A percentile compares a stretch with the other conserved stretches of the same genome.
These are phyloP conservation scores for Chiloscyllium punctatum DNA, from an alignment of 2,797 vertebrate species.

Conservation along the genomic window DNA sequence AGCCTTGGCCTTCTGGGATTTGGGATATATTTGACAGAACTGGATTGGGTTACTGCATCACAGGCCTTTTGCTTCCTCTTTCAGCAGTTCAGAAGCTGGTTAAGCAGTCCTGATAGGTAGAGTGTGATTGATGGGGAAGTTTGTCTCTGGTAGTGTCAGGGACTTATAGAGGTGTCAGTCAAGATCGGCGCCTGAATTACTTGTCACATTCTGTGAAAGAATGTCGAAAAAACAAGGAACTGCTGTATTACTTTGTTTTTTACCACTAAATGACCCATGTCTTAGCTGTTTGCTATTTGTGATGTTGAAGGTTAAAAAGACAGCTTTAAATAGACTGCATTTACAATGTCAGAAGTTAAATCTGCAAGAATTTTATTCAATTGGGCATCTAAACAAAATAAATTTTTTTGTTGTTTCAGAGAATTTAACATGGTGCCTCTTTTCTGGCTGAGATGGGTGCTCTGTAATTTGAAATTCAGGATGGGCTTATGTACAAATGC, in stretches of 20 bases:
- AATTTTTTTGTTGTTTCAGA: background rate
- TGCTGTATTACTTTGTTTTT: slow-evolving; percentile 65
- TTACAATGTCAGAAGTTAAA: slow-evolving; percentile 31
- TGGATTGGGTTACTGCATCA: slow-evolving; percentile 51
- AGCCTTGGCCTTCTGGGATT: slow-evolving; percentile 30
- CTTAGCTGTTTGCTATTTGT: slow-evolving; percentile 55
- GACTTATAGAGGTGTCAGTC: slow-evolving; percentile 97
- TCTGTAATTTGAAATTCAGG: background rate
- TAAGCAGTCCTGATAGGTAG: slow-evolving; percentile 89
- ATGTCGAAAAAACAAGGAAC: slow-evolving; percentile 57
- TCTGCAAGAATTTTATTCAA: slow-evolving; percentile 13
- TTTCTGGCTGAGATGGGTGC: background rate
- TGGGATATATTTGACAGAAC: slow-evolving; percentile 43
- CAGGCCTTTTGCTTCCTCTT: slow-evolving; percentile 50
- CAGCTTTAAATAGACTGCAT: slow-evolving; percentile 46
- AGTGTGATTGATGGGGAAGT: slow-evolving; percentile 80
- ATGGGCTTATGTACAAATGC: background rate
- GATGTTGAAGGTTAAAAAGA: slow-evolving; percentile 50
- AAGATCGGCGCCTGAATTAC: slow-evolving; percentile 62
- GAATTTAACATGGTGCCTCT: background rate
- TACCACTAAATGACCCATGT: slow-evolving; percentile 55
- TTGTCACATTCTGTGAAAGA: slow-evolving; percentile 61
- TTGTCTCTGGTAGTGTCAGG: slow-evolving; percentile 92
- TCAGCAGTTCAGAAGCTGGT: slow-evolving; percentile 45
- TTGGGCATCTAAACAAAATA: background rate